phyloP scores from a whole-genome alignment of 2,888 invertebrate genomes.

The Hartigia nigra region DNA sequence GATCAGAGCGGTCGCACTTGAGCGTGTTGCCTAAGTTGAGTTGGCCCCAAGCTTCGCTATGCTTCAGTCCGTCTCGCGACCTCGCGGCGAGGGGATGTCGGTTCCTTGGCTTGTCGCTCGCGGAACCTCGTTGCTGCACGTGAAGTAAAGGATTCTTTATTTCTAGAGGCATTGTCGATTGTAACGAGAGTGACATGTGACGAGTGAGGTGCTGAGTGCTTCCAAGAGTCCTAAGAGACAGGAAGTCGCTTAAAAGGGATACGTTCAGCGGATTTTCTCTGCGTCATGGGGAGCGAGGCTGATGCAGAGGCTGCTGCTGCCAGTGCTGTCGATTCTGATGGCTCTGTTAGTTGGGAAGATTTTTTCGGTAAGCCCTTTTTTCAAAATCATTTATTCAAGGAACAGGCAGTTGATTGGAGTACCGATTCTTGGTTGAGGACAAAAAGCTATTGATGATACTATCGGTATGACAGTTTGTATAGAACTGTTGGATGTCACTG shows the following conservation, averaged over 20 bases:
- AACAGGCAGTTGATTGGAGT: not conserved
- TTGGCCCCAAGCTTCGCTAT: conserved; percentile 18
- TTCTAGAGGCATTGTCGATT: not conserved
- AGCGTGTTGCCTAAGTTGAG: conserved; percentile 22
- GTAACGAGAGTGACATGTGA: conserved; percentile 15
- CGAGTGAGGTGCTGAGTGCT: conserved; percentile 8
- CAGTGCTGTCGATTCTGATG: conserved; percentile 73
- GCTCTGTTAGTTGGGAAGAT: conserved; percentile 79
- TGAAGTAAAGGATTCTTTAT: not conserved
- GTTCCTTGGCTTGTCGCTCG: not conserved
- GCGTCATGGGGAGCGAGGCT: conserved; percentile 50
- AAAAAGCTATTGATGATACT: not conserved
- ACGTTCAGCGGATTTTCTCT: not conserved
- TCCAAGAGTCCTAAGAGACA: conserved; percentile 1
- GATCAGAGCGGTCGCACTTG: conserved; percentile 11
- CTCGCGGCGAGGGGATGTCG: conserved; percentile 41
- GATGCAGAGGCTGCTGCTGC: conserved; percentile 58
- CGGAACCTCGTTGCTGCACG: conserved; percentile 1
- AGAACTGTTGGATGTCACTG: not conserved
- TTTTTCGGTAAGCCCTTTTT: conserved; percentile 73
- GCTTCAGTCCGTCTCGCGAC: conserved; percentile 49
- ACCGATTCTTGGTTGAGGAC: not conserved
- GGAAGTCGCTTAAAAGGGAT: not conserved
- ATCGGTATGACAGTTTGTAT: not conserved
- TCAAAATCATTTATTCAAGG: not conserved